A percentile compares a stretch with the other conserved stretches of the same genome.
Conservation (phyloP, 2,888 invertebrate species). For the Cantharis rustica region DNA sequence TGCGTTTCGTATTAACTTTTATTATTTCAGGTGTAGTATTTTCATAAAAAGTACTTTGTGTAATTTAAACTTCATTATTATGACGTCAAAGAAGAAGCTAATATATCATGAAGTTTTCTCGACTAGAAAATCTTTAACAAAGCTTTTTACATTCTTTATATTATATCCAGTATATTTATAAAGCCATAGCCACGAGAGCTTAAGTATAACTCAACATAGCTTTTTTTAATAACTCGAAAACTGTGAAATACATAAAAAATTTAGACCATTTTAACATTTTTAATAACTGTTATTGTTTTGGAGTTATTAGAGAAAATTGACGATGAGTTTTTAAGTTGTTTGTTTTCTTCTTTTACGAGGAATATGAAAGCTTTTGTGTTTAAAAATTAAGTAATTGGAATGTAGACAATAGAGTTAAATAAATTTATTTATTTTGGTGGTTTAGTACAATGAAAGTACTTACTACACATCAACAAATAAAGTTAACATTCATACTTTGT, state of each 20-base stretch:
- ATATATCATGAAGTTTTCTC: background rate
- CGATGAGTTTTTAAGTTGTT: background rate
- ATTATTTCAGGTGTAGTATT: background rate
- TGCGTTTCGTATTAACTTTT: background rate
- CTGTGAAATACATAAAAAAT: too few species aligned
- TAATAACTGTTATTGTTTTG: too few species aligned
- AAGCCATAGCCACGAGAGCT: too few species aligned
- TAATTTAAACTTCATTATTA: background rate
- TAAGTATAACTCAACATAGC: too few species aligned
- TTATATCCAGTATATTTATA: background rate
- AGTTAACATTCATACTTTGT: background rate
- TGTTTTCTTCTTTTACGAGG: background rate
- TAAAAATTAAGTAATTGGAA: background rate
- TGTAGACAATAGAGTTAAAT: background rate
- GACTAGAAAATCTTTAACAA: background rate
- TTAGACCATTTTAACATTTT: too few species aligned
- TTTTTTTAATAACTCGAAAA: too few species aligned
- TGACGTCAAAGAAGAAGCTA: background rate
- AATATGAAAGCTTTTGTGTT: background rate
- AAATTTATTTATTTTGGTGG: background rate
- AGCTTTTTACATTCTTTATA: background rate
- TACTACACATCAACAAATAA: too few species aligned
- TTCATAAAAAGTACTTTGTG: background rate
- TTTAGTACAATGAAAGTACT: background rate
- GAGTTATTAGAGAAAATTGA: too few species aligned